Evolutionary conservation across 2,888 invertebrate species (phyloP), one percentile per base, ranked within the genome.

Genomic region (Diplazon laetatorius): DNA sequence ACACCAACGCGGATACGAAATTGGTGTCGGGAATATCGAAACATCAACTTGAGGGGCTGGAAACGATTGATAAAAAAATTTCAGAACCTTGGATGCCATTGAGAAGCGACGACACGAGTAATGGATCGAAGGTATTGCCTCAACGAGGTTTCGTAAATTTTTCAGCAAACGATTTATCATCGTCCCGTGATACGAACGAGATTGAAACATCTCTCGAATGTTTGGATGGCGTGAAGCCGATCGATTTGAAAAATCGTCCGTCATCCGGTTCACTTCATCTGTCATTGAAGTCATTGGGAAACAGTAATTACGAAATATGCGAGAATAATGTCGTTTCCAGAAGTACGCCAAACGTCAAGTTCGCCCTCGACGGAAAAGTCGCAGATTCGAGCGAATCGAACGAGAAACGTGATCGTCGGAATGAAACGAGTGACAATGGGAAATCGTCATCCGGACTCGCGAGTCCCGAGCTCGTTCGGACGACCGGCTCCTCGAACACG

Each of bases 231-330:
- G 18, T 20, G 18, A 48, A 44, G 39, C 22, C 60, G 44, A 55
- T 55, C 55, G 52, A 68, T 68, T 55, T 35, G 30, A 55, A 9
- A 46, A 44, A 69, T 59, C 48, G 63, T 57, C 62, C 25, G 12
- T 8, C 37, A 46, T 65, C 74, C 8, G 44, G 62, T 10, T 57
- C 73, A 1, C 44, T 65, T 10, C 78, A 78, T 74, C 30, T 70
- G 30, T 78, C 78, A 10, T 60, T 74, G 59, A 78, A 74, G 37
- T 59, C 63, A 12, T 37, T 74, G 46, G 65, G 44, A 12, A 50
- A 37, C 18, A 48, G 52, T n/a, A 62, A 66, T 55, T 59, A 22
- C 10, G 14, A 14, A 30, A 30, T 55, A 16, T 52, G 44, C 37
- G 39, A 30, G n/a, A 25, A 55, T 52, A 77, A 73, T 57, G 42